Percentiles rank a stretch among this genome's conserved stretches.
Evolutionary conservation across 30 jellyfish, hydroid and myxozoan species (phyloP).

Genomic region (Hydractinia echinata): DNA sequence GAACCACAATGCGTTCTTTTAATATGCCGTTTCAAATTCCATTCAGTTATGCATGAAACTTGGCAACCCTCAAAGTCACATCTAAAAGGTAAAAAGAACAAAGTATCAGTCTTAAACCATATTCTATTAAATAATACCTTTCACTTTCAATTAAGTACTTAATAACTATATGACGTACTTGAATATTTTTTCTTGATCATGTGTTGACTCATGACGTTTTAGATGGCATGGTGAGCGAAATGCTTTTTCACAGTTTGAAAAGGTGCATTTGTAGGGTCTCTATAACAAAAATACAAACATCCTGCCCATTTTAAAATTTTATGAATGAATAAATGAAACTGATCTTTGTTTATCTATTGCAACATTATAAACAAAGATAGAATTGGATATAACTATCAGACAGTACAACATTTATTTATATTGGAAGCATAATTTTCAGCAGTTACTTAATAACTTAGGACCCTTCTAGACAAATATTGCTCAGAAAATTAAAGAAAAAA

Average conservation of each 20-base stretch:
- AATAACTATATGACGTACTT: background rate
- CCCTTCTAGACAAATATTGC: too few relatives aligned
- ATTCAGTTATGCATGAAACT: slow-evolving; percentile 20
- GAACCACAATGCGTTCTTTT: slow-evolving; percentile 31
- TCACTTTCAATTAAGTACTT: too few relatives aligned
- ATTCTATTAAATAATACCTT: too few relatives aligned
- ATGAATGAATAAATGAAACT: too few relatives aligned
- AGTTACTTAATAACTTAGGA: too few relatives aligned
- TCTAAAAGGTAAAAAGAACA: background rate
- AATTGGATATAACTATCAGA: too few relatives aligned
- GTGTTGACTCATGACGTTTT: slow-evolving; percentile 26
- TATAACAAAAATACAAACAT: slow-evolving; percentile 1
- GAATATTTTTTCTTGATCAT: slow-evolving; percentile 8
- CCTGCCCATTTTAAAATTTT: background rate
- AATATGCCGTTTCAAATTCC: slow-evolving; percentile 32
- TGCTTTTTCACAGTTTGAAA: slow-evolving; percentile 23
- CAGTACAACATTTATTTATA: too few relatives aligned
- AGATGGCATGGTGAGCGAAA: slow-evolving; percentile 23
- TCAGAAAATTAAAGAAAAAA: too few relatives aligned
- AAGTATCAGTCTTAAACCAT: too few relatives aligned
- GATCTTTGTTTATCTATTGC: too few relatives aligned
- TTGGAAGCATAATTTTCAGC: too few relatives aligned
- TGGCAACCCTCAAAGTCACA: slow-evolving; percentile 32
- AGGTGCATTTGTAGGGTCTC: slow-evolving; percentile 27
- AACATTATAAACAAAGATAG: too few relatives aligned